A percentile compares a stretch with the other conserved stretches of the same genome.
Conservation (phyloP, 2,113 vertebrate species). For the Burhinus oedicnemus region DNA sequence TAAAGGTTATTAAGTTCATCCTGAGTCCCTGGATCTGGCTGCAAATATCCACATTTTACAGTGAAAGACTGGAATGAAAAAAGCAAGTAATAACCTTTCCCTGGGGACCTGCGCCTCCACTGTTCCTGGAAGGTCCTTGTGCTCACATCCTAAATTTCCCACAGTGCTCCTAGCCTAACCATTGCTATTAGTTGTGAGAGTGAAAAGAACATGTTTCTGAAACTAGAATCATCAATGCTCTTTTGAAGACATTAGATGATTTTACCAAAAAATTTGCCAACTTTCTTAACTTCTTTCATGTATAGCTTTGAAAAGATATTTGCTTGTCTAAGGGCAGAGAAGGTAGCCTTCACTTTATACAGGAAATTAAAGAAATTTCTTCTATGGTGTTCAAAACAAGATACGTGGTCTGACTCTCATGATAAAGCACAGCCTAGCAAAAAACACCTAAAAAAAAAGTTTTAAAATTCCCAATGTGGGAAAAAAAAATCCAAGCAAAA, state of each 20-base stretch:
- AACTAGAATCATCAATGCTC: too few relatives aligned
- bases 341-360: not conserved
- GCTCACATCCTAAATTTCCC: not conserved
- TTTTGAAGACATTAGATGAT: too few relatives aligned
- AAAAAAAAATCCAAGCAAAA: accelerated
- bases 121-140: not conserved
- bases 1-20: not conserved
- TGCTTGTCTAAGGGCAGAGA: not conserved
- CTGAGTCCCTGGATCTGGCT: accelerated
- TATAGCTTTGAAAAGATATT: not conserved
- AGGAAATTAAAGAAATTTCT: not conserved
- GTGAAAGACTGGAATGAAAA: not conserved
- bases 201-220: too few relatives aligned
- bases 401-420: not conserved
- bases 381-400: not conserved
- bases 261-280: too few relatives aligned
- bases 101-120: too few relatives aligned
- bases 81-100: not conserved
- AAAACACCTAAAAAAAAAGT: not conserved
- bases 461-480: not conserved
- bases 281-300: too few relatives aligned
- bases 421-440: not conserved
- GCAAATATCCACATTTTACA: not conserved
- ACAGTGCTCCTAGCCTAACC: too few relatives aligned
- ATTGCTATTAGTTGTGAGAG: too few relatives aligned